phyloP scores from a whole-genome alignment of 1,140 invertebrate species.

The Zaprionus nigranus region DNA sequence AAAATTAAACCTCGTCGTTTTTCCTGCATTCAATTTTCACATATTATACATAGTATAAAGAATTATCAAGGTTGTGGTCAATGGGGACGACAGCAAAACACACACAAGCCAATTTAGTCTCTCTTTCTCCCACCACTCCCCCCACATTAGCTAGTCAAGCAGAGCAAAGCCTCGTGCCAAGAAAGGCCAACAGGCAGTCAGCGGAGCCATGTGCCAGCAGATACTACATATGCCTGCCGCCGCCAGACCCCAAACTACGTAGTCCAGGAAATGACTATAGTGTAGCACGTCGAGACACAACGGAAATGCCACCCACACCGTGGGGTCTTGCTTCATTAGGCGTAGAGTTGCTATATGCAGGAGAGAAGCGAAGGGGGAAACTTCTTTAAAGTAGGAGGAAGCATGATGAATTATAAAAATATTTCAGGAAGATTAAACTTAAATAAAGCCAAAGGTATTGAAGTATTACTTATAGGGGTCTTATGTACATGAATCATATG shows the following conservation, averaged over 20 bases:
- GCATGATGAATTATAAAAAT: background rate
- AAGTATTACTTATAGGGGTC: too few species aligned
- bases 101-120: slow-evolving; percentile 21
- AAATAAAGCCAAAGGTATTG: background rate
- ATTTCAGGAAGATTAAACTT: background rate
- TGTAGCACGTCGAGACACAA: slow-evolving; percentile 13
- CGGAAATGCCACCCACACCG: slow-evolving; percentile 32
- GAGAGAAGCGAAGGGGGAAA: background rate
- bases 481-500: too few species aligned
- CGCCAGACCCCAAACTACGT: background rate
- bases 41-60: background rate
- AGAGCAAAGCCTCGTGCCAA: background rate
- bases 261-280: slow-evolving; percentile 34
- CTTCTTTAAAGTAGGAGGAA: background rate
- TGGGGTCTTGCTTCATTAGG: background rate
- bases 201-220: slow-evolving; percentile 4
- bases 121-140: background rate
- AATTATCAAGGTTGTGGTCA: slow-evolving; percentile 42
- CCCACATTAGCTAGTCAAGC: background rate
- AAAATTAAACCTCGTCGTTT: slow-evolving; percentile 26
- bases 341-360: background rate
- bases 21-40: slow-evolving; percentile 42
- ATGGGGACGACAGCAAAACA: slow-evolving; percentile 2
- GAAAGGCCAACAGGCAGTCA: slow-evolving; percentile 24
- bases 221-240: background rate